phyloP scores from a whole-genome alignment of 2,113 vertebrate species.

The Crotalus helleri region DNA sequence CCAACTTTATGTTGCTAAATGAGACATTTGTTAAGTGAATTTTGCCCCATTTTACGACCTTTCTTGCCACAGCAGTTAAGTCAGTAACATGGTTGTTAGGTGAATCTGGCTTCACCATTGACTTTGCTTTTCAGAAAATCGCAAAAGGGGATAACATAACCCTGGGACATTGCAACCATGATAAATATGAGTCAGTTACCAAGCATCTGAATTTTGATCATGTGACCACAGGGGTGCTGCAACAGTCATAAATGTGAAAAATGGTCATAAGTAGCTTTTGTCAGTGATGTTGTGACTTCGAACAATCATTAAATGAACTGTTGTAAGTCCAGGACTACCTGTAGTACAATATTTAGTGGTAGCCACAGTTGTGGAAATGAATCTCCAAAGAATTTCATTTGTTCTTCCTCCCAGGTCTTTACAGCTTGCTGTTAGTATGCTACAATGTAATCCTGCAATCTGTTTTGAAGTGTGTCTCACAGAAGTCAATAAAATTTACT shows the following conservation, averaged over 20 bases:
- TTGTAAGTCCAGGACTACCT: not conserved
- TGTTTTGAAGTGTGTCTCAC: not conserved
- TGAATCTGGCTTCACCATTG: not conserved
- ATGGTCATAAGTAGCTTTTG: not conserved
- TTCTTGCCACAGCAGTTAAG: not conserved
- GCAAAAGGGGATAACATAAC: not conserved
- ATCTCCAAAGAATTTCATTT: not conserved
- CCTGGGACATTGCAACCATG: not conserved
- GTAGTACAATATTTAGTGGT: not conserved
- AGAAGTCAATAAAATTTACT: not conserved
- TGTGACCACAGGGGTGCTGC: not conserved
- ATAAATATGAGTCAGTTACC: not conserved
- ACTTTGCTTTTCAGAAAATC: not conserved
- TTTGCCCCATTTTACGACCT: not conserved
- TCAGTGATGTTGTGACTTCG: not conserved
- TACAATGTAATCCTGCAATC: not conserved
- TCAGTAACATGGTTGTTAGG: not conserved
- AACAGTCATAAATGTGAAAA: not conserved
- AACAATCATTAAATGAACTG: not conserved
- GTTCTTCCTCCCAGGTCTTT: not conserved
- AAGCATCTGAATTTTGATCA: not conserved
- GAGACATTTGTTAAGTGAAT: not conserved
- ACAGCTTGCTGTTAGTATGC: not conserved
- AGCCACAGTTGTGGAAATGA: not conserved
- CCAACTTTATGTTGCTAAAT: not conserved